A percentile compares a stretch with the other conserved stretches of the same genome.
phyloP scores from a whole-genome alignment of 1,140 invertebrate genomes.

The Penaeus chinensis region DNA sequence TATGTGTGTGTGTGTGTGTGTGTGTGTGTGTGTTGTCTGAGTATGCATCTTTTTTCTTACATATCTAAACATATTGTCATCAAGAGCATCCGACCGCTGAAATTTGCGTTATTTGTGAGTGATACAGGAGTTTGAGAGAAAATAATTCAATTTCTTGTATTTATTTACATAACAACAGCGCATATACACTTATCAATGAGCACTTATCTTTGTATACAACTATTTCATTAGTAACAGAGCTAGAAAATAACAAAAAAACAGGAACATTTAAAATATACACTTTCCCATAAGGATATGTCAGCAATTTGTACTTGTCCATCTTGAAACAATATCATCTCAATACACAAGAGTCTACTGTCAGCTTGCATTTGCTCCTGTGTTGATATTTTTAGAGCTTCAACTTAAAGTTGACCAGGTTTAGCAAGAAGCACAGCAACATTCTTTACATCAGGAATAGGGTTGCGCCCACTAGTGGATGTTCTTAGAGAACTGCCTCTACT shows the following conservation, averaged over 20 bases:
- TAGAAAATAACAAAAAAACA: constrained; percentile 5
- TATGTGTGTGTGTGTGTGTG: too few species aligned
- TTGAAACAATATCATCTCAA: background rate
- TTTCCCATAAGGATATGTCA: constrained; percentile 21
- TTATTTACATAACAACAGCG: constrained; percentile 37
- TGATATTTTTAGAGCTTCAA: background rate
- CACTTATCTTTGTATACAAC: constrained; percentile 12
- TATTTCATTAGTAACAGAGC: constrained; percentile 31
- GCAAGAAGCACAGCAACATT: constrained; percentile 28
- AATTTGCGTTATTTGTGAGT: too few species aligned
- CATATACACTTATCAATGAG: constrained; percentile 5
- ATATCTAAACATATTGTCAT: too few species aligned
- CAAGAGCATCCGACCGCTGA: too few species aligned
- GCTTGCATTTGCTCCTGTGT: background rate
- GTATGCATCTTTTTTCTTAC: too few species aligned
- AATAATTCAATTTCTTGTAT: background rate
- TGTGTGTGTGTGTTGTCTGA: too few species aligned
- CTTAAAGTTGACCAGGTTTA: constrained; percentile 22
- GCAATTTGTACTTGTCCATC: constrained; percentile 41
- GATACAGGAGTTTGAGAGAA: too few species aligned
- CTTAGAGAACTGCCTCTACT: too few species aligned
- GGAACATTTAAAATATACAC: constrained; percentile 33
- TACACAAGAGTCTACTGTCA: background rate
- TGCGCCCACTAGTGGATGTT: background rate
- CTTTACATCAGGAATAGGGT: constrained; percentile 13